A percentile compares a stretch with the other conserved stretches of the same genome.
Evolutionary conservation across 1,140 invertebrate genomes (phyloP).

Genomic region (Sminthurinus signatus): DNA sequence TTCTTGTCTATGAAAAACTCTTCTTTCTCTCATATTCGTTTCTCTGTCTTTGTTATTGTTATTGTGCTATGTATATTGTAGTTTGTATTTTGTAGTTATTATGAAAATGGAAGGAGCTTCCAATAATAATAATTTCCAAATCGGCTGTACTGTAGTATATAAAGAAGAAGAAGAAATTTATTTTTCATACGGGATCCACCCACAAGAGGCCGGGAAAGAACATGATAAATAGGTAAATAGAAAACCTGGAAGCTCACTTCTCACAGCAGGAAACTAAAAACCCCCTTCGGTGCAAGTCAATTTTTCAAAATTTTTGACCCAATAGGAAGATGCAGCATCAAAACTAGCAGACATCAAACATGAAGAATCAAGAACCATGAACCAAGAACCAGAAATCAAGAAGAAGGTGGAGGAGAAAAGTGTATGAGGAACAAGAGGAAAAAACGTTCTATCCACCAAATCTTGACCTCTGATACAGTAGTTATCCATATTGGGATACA

Average conservation of each 20-base stretch:
- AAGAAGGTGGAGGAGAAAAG: background rate
- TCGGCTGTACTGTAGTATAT: no score
- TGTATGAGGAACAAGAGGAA: conserved; percentile 1
- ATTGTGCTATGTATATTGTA: no score
- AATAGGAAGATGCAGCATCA: no score
- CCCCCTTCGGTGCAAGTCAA: conserved; percentile 39
- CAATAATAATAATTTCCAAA: conserved; percentile 28
- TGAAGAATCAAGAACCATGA: no score
- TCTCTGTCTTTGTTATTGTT: no score
- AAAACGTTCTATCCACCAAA: conserved; percentile 5
- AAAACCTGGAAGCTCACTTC: conserved; percentile 35
- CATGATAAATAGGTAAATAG: conserved; percentile 42
- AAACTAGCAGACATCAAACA: no score
- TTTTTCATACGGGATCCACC: conserved; percentile 29
- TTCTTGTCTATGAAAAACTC: no score
- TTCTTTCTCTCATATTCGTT: no score
- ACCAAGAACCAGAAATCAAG: no score
- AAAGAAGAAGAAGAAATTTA: conserved; percentile 36
- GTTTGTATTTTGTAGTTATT: background rate
- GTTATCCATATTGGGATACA: conserved; percentile 31
- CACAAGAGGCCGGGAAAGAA: conserved; percentile 28
- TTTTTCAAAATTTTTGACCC: conserved; percentile 36
- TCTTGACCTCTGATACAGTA: conserved; percentile 40
- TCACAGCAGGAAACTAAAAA: conserved; percentile 40
- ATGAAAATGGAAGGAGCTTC: conserved; percentile 19